Base-by-base conservation (phyloP, 2,797 vertebrate species). In the Neosalanx taihuensis region DNA sequence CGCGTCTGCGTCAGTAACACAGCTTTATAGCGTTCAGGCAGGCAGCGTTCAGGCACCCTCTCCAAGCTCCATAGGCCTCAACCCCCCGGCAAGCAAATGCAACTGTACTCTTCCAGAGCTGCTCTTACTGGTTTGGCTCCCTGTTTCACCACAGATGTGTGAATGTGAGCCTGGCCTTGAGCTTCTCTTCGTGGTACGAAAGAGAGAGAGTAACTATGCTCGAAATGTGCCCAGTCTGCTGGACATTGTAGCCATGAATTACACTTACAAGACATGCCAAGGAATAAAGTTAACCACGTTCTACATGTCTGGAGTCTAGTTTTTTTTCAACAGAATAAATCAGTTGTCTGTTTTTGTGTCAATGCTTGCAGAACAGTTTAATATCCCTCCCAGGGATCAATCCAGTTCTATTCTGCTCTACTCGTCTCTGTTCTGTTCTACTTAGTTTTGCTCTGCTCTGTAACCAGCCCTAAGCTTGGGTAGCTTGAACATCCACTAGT, bases 1-100 rank as follows among this genome's bases (percentile, higher is more conserved):
- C 91, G 83, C 93, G 90, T 92, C 94, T 90, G 91, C 89, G 92
- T 92, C 92, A 94, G 91, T 93, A 94, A 94, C 86, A 90, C 86
- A 82, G 85, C 94, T 95, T 94, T 94, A 93, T 92, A 92, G 93
- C 82, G 89, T 90, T 81, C 59, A 26, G 53, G 67, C 90, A 79
- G 83, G 63, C 90, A n/a, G n/a, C n/a, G n/a, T n/a, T n/a, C n/a
- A n/a, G n/a, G n/a, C n/a, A n/a, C 92, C 73, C 90, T 91, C 86
- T 87, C 69, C 76, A 78, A 62, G 62, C 76, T 26, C 51, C 81
- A 76, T 59, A 71, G 74, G 84, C 41, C 41, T 46, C 41, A 46
- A 46, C 41, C 41, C 41, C 41, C 41, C 7, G 65, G 63, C 74
- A 74, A 70, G 53, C 82, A 79, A 79, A 57, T 1, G 4, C 0